Evolutionary conservation across 1,140 invertebrate genomes (phyloP).

Genomic region (Apis laboriosa): DNA sequence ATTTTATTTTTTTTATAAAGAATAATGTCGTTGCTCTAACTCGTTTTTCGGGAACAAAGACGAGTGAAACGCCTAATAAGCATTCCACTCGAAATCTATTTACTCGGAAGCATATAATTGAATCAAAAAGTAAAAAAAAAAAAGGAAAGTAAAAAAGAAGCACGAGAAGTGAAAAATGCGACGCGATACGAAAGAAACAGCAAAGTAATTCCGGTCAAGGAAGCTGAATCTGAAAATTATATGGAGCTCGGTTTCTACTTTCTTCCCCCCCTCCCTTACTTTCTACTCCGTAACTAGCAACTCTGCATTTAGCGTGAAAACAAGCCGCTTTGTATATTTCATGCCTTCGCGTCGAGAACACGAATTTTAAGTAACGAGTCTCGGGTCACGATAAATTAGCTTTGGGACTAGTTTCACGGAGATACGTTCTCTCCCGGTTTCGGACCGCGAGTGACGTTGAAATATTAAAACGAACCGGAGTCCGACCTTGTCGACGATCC

Average conservation of each 20-base stretch:
- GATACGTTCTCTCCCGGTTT: conserved; percentile 23
- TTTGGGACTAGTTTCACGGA: conserved; percentile 30
- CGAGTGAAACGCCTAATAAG: too few species aligned
- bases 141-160: neutral
- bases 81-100: too few species aligned
- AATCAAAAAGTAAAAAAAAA: neutral
- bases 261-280: conserved; percentile 40
- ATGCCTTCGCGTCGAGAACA: conserved; percentile 25
- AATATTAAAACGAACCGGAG: conserved; percentile 50
- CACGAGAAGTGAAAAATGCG: neutral
- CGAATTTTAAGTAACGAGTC: conserved; percentile 32
- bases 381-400: conserved; percentile 36
- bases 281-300: conserved; percentile 32
- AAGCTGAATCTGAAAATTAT: conserved; percentile 50
- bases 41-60: too few species aligned
- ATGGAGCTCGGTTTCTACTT: conserved; percentile 25
- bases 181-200: neutral
- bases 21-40: too few species aligned
- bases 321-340: conserved; percentile 33
- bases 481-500: conserved; percentile 39
- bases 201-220: conserved; percentile 12
- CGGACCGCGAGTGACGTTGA: conserved; percentile 34
- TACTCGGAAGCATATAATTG: too few species aligned
- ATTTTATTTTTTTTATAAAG: too few species aligned
- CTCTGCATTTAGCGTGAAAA: conserved; percentile 34